phyloP scores from a whole-genome alignment of 2,888 invertebrate genomes.

The Sinelater perroti region DNA sequence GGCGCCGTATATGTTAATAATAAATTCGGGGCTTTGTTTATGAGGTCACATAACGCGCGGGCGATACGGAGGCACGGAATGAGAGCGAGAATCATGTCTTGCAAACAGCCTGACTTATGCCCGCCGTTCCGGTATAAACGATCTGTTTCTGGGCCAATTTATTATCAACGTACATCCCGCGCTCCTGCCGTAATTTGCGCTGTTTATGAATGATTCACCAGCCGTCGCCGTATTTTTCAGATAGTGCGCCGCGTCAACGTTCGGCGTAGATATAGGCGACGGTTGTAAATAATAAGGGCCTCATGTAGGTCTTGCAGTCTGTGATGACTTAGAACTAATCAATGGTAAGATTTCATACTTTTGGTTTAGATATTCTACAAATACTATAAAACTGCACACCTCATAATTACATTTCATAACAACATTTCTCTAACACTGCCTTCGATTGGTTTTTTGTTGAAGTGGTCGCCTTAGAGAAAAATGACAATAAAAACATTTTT shows the following conservation, averaged over 20 bases:
- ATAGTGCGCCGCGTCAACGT: constrained; percentile 11
- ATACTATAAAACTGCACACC: too few relatives aligned
- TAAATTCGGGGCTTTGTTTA: constrained; percentile 19
- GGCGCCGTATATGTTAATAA: constrained; percentile 1
- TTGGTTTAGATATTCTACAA: too few relatives aligned
- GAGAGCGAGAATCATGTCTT: constrained; percentile 22
- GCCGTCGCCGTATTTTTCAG: constrained; percentile 13
- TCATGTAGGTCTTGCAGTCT: too few relatives aligned
- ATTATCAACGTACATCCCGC: constrained; percentile 21
- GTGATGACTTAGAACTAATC: too few relatives aligned
- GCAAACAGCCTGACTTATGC: constrained; percentile 24
- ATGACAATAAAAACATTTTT: too few relatives aligned
- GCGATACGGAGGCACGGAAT: constrained; percentile 3
- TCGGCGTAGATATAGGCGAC: constrained; percentile 1
- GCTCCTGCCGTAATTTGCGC: constrained; percentile 21
- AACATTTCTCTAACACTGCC: too few relatives aligned
- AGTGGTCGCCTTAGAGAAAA: too few relatives aligned
- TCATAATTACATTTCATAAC: too few relatives aligned
- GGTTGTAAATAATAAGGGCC: constrained; percentile 2
- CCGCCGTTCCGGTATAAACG: constrained; percentile 25
- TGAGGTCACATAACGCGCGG: constrained; percentile 17
- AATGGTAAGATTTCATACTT: too few relatives aligned
- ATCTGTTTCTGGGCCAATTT: constrained; percentile 29
- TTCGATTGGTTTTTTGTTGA: too few relatives aligned
- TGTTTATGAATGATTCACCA: constrained; percentile 23